Evolutionary conservation across 2,797 vertebrate genomes (phyloP).

Genomic region (Myotis findleyi): DNA sequence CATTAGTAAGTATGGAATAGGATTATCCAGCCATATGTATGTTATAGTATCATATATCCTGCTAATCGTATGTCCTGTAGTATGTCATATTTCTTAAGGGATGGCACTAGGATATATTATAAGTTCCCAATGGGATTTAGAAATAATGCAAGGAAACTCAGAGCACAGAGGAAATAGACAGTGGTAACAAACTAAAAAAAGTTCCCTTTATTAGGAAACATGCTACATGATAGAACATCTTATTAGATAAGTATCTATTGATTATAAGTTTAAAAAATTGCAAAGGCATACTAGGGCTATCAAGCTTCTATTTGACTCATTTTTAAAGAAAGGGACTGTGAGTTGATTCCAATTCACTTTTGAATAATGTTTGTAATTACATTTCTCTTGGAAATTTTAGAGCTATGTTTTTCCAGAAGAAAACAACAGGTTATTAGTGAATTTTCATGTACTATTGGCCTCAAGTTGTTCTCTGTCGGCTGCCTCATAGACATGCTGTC

Average conservation of each 20-base stretch:
- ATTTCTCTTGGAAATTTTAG: neutral
- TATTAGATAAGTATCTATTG: neutral
- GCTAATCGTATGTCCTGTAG: neutral
- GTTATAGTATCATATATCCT: neutral
- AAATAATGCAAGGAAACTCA: neutral
- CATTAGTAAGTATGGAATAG: neutral
- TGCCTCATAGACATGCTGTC: conserved; percentile 50
- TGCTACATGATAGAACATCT: neutral
- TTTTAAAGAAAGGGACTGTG: neutral
- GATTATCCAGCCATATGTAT: neutral
- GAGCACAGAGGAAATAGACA: neutral
- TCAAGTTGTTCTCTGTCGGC: conserved; percentile 20
- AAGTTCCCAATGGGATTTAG: neutral
- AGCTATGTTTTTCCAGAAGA: neutral
- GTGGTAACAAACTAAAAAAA: neutral
- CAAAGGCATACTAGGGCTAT: neutral
- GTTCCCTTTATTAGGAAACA: neutral
- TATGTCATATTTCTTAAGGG: neutral
- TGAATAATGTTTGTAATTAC: neutral
- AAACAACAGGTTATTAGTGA: conserved; percentile 28
- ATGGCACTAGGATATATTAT: neutral
- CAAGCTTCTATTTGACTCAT: conserved; percentile 2
- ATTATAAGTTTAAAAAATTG: neutral
- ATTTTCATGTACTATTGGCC: conserved; percentile 37
- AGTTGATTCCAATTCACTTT: neutral